Evolutionary conservation across 2,113 vertebrate genomes (phyloP), one percentile per base, ranked within the genome.

Genomic region (Picathartes gymnocephalus): DNA sequence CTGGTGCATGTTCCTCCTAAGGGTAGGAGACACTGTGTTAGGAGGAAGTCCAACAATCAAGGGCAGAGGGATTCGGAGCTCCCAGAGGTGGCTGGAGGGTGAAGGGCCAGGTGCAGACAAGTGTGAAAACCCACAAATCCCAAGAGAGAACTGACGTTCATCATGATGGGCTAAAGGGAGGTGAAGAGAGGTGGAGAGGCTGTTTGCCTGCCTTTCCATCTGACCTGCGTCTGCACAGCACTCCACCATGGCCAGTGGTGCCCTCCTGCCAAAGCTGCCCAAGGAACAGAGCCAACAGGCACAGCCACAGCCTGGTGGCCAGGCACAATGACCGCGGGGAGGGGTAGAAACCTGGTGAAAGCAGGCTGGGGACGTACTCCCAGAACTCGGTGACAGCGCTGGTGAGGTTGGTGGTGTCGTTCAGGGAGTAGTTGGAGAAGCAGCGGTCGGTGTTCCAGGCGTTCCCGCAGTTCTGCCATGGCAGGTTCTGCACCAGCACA

Each of bases 381-480:
- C 99, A 99, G 96, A 99, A 99, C 96, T 99, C 99, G 1, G 98
- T 99, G 95, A 99, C 99, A 0, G 98, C 98, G 1, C 99, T 99
- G 96, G 98, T 99, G 93, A 99, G 96, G 97, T 99, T 99, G 93
- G 98, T 98, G 93, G 98, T 99, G 95, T 99, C 98, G 3, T 83
- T 94, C 95, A 99, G 96, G 31, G 98, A 99, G 96, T 98, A 99
- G 98, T 99, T 99, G 92, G 97, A 99, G 85, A 99, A 99, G 83
- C 99, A 99, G 80, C 92, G 97, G 2, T 98, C 98, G 0, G 98
- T 99, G 96, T 99, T 99, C 99, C 99, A 99, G 51, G 97, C 40
- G 11, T 99, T 98, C 77, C 98, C 98, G 12, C 99, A 99, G 93
- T 94, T 98, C 97, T 99, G 98, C 99, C 98, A 99, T 0, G 99